Conservation (phyloP, 2,113 vertebrate genomes). For the Sprattus sprattus region DNA sequence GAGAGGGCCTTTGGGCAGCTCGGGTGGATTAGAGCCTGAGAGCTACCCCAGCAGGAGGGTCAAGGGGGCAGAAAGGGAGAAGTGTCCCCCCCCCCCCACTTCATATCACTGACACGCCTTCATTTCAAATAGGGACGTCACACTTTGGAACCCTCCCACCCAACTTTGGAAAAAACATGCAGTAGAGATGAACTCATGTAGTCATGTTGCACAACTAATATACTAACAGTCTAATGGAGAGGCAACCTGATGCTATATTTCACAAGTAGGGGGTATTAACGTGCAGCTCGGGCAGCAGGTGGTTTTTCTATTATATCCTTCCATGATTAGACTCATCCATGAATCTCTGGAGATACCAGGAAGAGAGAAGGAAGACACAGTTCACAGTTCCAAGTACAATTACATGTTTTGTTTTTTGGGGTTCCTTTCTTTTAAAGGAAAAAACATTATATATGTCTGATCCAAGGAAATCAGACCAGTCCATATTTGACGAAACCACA, state of each 20-base stretch:
- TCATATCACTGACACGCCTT: constrained; percentile 47
- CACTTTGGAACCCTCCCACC: constrained; percentile 41
- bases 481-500: neutral
- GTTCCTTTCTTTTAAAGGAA: neutral
- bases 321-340: too few species aligned
- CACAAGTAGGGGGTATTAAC: too few species aligned
- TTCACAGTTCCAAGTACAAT: neutral
- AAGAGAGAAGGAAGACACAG: neutral
- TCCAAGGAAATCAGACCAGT: neutral
- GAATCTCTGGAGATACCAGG: too few species aligned
- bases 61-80: constrained; percentile 26
- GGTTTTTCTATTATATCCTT: too few species aligned
- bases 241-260: neutral
- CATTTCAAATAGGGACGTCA: constrained; percentile 53
- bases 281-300: too few species aligned
- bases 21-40: constrained; percentile 67
- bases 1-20: constrained; percentile 55
- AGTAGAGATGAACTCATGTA: too few species aligned
- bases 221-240: neutral
- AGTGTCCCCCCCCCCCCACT: neutral
- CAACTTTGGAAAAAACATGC: too few species aligned
- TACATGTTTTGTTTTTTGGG: constrained; percentile 15
- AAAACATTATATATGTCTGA: neutral
- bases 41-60: constrained; percentile 53
- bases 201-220: too few species aligned